These are phyloP conservation scores for Nannoperca obscura DNA, from an alignment of 2,797 vertebrate species.

Conservation along the genomic window DNA sequence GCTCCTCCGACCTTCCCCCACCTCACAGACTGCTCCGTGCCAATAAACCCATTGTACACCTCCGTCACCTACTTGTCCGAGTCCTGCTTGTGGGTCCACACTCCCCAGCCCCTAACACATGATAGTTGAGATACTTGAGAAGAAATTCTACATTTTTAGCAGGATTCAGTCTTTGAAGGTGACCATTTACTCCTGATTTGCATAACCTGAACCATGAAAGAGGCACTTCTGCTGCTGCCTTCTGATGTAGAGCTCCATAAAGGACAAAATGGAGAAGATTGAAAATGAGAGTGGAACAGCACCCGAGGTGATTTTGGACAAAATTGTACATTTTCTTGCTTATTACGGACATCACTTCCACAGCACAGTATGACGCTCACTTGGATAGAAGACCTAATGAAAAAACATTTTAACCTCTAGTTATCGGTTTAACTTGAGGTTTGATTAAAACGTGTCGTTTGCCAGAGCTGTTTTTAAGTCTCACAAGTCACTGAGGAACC, in stretches of 20 bases:
- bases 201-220: conserved; percentile 17
- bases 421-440: background rate
- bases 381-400: background rate
- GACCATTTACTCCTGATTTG: conserved; percentile 12
- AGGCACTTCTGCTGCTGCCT: background rate
- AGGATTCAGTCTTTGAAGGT: conserved; percentile 21
- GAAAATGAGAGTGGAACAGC: background rate
- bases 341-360: background rate
- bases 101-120: too few relatives aligned
- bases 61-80: too few relatives aligned
- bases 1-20: too few relatives aligned
- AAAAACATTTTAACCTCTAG: background rate
- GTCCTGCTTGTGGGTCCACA: too few relatives aligned
- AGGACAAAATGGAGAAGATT: background rate
- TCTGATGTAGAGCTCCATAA: background rate
- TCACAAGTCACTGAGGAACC: background rate
- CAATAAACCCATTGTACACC: too few relatives aligned
- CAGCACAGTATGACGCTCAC: background rate
- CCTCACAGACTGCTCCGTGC: too few relatives aligned
- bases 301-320: background rate
- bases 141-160: background rate
- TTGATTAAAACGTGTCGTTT: background rate
- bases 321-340: background rate
- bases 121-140: background rate
- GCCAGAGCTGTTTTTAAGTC: background rate